Evolutionary conservation across 1,140 invertebrate species (phyloP), one percentile per base, ranked within the genome.

Genomic region (Calliphora vicina): DNA sequence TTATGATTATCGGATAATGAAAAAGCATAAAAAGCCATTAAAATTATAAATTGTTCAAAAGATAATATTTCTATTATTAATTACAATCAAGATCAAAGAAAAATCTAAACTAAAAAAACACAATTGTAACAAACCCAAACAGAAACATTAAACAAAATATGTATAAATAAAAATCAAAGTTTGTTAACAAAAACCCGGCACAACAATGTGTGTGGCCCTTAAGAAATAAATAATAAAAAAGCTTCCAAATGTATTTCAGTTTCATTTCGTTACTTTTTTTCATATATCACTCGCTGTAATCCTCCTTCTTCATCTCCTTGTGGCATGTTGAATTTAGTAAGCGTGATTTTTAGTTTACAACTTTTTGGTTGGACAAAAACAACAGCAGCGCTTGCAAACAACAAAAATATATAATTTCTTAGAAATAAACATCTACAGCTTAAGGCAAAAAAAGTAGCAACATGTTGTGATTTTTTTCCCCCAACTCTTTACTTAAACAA

Each of bases 191-290:
- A 23, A 23, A 20, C 9, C n/a, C 15, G n/a, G 6, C n/a, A 23
- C 23, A 25, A 67, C 61, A 67, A 67, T 67, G 61, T 67, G 61
- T 67, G 61, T 67, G 61, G 61, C 61, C 61, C 61, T 67, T 67
- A 67, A 67, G 61, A 67, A 67, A 67, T 67, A 67, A 20, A 67
- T 67, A 57, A 17, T 1, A 67, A 67, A 23, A 23, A 12, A 67
- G 17, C 20, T n/a, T n/a, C n/a, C 23, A 67, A 67, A 67, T 0
- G 45, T 50, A 25, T 67, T 17, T 35, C 0, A 35, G 35, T 35
- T 57, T 57, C 15, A 15, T 57, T 57, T 57, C n/a, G n/a, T 35
- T 10, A 35, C 1, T 57, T 57, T 57, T 67, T 23, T 67, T 25
- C 61, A 67, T 67, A 67, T 67, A 67, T 67, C 61, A 67, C 61